phyloP scores from a whole-genome alignment of 92 coral and sea anemone species.

The Siderastrea radians region DNA sequence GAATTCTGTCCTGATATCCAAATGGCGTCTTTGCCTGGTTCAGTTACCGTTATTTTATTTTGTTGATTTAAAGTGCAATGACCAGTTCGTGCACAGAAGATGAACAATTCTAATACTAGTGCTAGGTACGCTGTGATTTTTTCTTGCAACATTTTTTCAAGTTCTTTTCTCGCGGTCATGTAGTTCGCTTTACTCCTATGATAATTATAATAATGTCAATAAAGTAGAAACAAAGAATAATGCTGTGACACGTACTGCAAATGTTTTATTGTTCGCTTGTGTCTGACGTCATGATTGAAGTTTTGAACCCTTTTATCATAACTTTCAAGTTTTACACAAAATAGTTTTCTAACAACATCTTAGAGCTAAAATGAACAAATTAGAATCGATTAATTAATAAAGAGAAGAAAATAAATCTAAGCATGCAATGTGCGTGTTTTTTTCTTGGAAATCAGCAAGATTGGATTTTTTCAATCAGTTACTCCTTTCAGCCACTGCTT shows the following conservation, averaged over 20 bases:
- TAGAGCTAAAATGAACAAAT: too few species aligned
- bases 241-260: constrained; percentile 24
- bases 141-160: constrained; percentile 13
- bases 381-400: too few species aligned
- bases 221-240: background rate
- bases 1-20: constrained; percentile 72
- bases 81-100: background rate
- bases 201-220: constrained; percentile 12
- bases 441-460: too few species aligned
- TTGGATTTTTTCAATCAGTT: too few species aligned
- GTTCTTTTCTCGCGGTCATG: background rate
- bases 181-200: background rate
- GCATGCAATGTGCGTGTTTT: too few species aligned
- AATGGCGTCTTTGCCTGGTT: constrained; percentile 58
- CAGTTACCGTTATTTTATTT: constrained; percentile 52
- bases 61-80: constrained; percentile 4
- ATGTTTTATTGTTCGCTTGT: too few species aligned
- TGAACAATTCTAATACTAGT: background rate
- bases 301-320: background rate
- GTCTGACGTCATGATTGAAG: background rate
- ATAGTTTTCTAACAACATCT: background rate
- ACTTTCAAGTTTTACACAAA: background rate
- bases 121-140: background rate
- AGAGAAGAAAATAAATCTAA: too few species aligned
- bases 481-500: too few species aligned